Evolutionary conservation across 2,797 vertebrate species (phyloP).

Genomic region (Pseudocheirus occidentalis): DNA sequence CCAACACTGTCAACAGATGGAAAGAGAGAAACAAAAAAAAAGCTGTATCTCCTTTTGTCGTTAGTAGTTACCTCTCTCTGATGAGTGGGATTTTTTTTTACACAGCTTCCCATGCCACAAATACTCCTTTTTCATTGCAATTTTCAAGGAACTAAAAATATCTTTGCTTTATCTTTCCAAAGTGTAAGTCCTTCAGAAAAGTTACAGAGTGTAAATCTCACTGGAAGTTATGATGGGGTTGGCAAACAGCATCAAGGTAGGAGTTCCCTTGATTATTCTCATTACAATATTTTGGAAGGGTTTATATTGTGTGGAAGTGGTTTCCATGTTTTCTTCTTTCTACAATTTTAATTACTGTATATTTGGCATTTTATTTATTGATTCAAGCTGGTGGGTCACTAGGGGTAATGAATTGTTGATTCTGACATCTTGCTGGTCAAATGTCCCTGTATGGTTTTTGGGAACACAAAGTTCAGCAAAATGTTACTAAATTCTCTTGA

Average conservation of each 20-base stretch:
- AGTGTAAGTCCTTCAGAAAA: background rate
- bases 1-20: background rate
- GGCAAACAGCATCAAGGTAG: background rate
- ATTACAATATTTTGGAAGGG: background rate
- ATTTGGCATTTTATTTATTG: background rate
- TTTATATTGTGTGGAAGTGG: background rate
- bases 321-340: background rate
- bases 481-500: constrained; percentile 10
- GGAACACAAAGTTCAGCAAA: constrained; percentile 44
- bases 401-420: background rate
- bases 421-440: background rate
- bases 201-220: background rate
- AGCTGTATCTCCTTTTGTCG: background rate
- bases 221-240: background rate
- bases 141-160: background rate
- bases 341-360: background rate
- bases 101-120: background rate
- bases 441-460: background rate
- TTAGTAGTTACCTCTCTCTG: background rate
- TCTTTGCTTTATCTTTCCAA: background rate
- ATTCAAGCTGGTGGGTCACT: background rate
- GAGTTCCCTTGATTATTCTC: background rate
- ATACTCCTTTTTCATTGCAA: background rate
- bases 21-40: background rate
- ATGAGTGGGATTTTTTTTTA: background rate